Evolutionary conservation across 1,140 invertebrate genomes (phyloP), one percentile per base, ranked within the genome.

Genomic region (Leptinotarsa undecemlineata): DNA sequence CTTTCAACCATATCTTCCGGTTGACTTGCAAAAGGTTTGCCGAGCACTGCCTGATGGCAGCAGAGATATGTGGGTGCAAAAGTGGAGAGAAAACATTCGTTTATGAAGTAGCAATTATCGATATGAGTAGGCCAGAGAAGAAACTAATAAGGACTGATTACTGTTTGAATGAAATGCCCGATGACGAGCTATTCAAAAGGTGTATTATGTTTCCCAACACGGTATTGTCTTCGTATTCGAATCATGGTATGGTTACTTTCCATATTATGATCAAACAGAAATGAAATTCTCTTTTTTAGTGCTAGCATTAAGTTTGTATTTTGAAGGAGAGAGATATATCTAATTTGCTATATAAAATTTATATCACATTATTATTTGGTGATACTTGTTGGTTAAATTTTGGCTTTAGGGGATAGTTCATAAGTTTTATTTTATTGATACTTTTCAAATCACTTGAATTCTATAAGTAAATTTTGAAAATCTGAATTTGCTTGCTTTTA

Each of bases 31-130:
- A 78, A 68, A 72, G 77, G 63, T 67, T 78, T 67, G 76, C 51
- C 13, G 81, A 82, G 23, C 77, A 80, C 76, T 78, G 77, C 63
- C 77, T 81, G 69, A 81, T 80, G 80, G 80, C 80, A 6, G 78
- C 79, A 17, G 80, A 82, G 71, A 71, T 78, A n/a, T 72, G 81
- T n/a, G 78, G 81, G 3, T 68, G 68, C 23, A 74, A 77, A 75
- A 74, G 71, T 33, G 76, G 79, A 48, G 71, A 67, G n/a, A 76
- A 76, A 62, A 78, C 71, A 48, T 82, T 80, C 48, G 75, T 78
- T 33, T 82, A 80, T 68, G 78, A 82, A 72, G 75, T 82, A 47
- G 76, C 74, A 14, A 76, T 82, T 20, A 76, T 80, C 21, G 80
- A 82, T 73, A 73, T 77, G 51, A 76, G 76, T 15, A 77, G 78